Base-by-base conservation (phyloP, 2,113 vertebrate genomes). In the Papio anubis region DNA sequence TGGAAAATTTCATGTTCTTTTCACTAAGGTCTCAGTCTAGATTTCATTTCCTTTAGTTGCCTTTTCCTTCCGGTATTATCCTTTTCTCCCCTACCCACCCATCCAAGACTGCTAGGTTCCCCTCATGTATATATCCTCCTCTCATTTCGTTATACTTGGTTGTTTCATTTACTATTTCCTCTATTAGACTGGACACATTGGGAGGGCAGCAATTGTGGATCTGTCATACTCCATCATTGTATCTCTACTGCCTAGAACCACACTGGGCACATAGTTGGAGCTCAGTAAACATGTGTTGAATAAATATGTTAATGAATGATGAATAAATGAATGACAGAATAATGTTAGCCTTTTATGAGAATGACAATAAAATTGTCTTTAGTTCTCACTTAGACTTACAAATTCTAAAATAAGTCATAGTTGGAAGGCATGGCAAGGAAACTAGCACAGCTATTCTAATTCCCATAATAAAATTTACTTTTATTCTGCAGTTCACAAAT, bases 291-390 rank as follows among this genome's bases (percentile, higher is more conserved):
- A 76, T 35, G 48, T 84, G 59, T n/a, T 96, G 97, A 86, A 90
- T 75, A 75, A 94, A 89, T 61, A 8, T 81, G 35, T 52, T 30
- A 55, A 66, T 89, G 38, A 76, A 70, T 59, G 17, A 45, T n/a
- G 40, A 87, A 23, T 52, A 43, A 78, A 55, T 57, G 40, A 95
- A 68, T 86, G 64, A 40, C 9, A 66, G 30, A 91, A 64, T 64
- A 81, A 83, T 32, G 16, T 48, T 75, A 85, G 43, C 30, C n/a
- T 95, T 88, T 94, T 89, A 72, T 35, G 23, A 91, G n/a, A 92
- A 88, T 85, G 66, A 91, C 97, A 96, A 96, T 30, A 8, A 92
- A 90, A 78, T 52, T 38, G 14, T 86, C 48, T 96, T 78, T 61
- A 83, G n/a, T 57, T 93, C n/a, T 59, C 20, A 82, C 16, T 90